phyloP scores from a whole-genome alignment of 2,888 invertebrate species.

The Thymelicus sylvestris region DNA sequence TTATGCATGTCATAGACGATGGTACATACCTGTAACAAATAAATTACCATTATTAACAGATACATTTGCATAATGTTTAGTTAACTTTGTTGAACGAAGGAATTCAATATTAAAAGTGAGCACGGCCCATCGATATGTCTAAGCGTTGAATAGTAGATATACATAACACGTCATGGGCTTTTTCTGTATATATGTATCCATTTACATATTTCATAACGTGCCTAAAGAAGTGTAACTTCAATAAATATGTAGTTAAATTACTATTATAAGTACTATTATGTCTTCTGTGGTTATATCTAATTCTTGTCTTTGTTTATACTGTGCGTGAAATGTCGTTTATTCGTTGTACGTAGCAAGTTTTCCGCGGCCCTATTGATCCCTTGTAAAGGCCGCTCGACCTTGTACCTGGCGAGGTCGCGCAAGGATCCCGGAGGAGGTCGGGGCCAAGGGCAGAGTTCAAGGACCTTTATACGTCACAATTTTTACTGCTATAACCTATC shows the following conservation, averaged over 20 bases:
- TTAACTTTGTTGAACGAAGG: too few species aligned
- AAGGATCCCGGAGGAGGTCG: slow-evolving; percentile 37
- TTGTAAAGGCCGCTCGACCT: slow-evolving; percentile 13
- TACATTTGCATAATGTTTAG: not conserved
- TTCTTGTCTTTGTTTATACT: too few species aligned
- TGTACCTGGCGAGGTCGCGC: slow-evolving; percentile 18
- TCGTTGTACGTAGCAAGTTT: not conserved
- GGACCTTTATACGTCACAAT: slow-evolving; percentile 1
- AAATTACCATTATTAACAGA: slow-evolving; percentile 10
- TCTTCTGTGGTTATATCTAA: too few species aligned
- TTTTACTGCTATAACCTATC: not conserved
- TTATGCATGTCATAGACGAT: not conserved
- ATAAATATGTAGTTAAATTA: too few species aligned
- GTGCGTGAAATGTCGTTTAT: not conserved
- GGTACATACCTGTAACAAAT: slow-evolving; percentile 34
- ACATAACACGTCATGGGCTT: too few species aligned
- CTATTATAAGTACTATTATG: too few species aligned
- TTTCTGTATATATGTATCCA: too few species aligned
- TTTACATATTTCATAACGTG: too few species aligned
- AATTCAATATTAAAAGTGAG: too few species aligned
- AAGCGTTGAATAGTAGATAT: too few species aligned
- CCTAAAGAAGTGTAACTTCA: too few species aligned
- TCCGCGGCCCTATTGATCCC: slow-evolving; percentile 8
- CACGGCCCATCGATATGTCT: too few species aligned
- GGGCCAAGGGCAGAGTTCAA: not conserved